Base-by-base conservation (phyloP, 2,888 invertebrate species). In the Dendrolimus pini region DNA sequence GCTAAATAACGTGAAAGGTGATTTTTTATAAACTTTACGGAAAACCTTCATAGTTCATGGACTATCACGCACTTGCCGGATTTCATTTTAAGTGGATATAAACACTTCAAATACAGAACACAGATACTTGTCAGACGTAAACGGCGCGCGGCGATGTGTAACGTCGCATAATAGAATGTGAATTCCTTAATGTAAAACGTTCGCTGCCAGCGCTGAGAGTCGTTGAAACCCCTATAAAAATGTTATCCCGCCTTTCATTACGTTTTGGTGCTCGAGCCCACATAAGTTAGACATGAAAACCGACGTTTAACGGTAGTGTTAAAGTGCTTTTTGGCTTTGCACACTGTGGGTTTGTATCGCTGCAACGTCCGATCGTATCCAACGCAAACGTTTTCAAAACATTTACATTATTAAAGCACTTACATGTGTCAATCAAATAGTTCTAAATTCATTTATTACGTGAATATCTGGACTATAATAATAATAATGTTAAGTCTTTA, bases 201-300 rank as follows among this genome's bases (percentile, higher is more conserved):
- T 82, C 78, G 73, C 75, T 71, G 70, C 76, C 80, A 47, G 82
- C 78, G 78, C 78, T 68, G 78, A 79, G 84, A 82, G 80, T 83
- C 88, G 86, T 88, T 88, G 83, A 78, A 86, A 83, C 86, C 86
- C 80, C 89, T 85, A 88, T 88, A 88, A 88, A 88, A 88, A 88
- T 86, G 87, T 88, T 85, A 86, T 83, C 80, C 85, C 81, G 77
- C 82, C 79, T 88, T 87, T 86, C 89, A 87, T 87, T 87, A 86
- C 86, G 82, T 82, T 83, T 80, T 71, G 75, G 78, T 75, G 74
- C 78, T 72, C 76, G 72, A 76, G 72, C 73, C 72, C 67, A 61
- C 62, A 47, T 12, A 54, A 2, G 55, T 54, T 52, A 47, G 41
- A 54, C 56, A 59, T 71, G 65, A 80, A 75, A 75, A 61, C 67